These are phyloP conservation scores for Tanypteryx hageni DNA, from an alignment of 2,888 invertebrate species.

Conservation along the genomic window DNA sequence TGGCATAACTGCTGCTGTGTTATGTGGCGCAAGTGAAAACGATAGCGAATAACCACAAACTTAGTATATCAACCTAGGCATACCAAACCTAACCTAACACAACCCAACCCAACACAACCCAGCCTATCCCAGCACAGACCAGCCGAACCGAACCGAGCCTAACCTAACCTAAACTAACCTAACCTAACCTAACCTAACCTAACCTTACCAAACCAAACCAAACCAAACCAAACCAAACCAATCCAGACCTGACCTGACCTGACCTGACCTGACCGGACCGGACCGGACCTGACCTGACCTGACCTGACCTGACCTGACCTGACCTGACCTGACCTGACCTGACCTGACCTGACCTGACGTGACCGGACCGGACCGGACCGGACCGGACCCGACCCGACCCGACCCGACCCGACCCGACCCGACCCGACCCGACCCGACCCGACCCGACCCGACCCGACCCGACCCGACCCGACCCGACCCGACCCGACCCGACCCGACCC, in stretches of 20 bases:
- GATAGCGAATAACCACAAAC: no score
- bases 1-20: no score
- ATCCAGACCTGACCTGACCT: neutral
- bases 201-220: neutral
- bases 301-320: neutral
- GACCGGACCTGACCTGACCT: no score
- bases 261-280: no score
- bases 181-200: constrained; percentile 14
- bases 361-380: neutral
- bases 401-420: neutral
- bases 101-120: no score
- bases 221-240: neutral
- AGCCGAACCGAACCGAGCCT: neutral
- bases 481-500: no score
- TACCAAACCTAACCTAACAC: no score
- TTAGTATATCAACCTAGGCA: no score
- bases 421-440: neutral
- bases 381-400: neutral
- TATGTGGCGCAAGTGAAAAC: no score
- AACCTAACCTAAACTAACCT: no score
- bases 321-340: neutral
- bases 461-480: no score
- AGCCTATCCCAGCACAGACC: no score
- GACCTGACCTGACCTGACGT: constrained; percentile 52
- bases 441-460: neutral